phyloP scores from a whole-genome alignment of 2,888 invertebrate species.

The Brassicogethes aeneus region DNA sequence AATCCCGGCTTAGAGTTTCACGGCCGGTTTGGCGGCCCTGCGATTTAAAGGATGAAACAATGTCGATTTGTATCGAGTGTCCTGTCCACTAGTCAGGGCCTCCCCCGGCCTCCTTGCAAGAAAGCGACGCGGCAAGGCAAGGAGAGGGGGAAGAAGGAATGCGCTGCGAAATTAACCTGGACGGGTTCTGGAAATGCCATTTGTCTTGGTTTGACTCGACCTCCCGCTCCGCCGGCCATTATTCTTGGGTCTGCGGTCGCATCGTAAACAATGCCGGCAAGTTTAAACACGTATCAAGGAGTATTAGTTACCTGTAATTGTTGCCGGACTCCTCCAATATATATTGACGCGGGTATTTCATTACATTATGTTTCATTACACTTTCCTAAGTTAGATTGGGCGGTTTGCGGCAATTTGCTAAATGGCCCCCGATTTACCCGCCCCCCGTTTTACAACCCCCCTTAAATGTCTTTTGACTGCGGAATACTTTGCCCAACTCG shows the following conservation, averaged over 20 bases:
- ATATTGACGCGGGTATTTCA: constrained; percentile 37
- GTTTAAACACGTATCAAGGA: constrained; percentile 40
- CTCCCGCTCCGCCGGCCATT: constrained; percentile 29
- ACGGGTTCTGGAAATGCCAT: constrained; percentile 38
- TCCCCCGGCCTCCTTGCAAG: too few species aligned
- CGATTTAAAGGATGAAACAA: not conserved
- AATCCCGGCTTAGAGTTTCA: too few species aligned
- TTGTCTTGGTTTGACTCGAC: constrained; percentile 42
- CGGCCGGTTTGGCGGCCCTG: too few species aligned
- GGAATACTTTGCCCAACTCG: not conserved
- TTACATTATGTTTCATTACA: constrained; percentile 37
- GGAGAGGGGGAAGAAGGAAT: too few species aligned
- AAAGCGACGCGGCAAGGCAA: too few species aligned
- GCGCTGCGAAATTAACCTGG: constrained; percentile 37
- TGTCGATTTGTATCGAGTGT: not conserved
- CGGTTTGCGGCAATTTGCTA: constrained; percentile 20
- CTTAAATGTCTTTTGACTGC: too few species aligned
- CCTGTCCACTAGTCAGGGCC: not conserved
- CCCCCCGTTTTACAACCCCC: too few species aligned
- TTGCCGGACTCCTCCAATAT: constrained; percentile 28
- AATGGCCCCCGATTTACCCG: not conserved
- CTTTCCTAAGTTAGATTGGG: constrained; percentile 30
- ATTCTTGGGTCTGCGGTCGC: constrained; percentile 39
- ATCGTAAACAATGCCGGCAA: constrained; percentile 41
- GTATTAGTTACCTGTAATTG: constrained; percentile 41